Evolutionary conservation across 2,888 invertebrate genomes (phyloP).

Genomic region (Allacma fusca): DNA sequence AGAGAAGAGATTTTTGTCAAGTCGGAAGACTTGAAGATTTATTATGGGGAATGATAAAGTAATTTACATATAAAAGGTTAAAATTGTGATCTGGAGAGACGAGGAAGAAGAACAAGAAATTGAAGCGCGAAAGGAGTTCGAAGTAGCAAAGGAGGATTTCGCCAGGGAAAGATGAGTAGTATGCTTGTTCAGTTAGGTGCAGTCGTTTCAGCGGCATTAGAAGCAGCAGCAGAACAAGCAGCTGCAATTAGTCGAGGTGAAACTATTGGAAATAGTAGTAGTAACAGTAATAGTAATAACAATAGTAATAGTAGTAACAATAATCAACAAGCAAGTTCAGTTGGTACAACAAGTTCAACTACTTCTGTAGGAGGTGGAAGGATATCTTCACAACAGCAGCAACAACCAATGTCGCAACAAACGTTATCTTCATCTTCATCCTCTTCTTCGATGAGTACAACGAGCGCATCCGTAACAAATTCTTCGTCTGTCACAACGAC

Average conservation of each 20-base stretch:
- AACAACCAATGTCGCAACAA: neutral
- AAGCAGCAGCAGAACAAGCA: constrained; percentile 53
- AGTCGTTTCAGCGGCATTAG: constrained; percentile 60
- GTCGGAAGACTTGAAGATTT: constrained; percentile 32
- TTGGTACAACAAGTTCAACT: neutral
- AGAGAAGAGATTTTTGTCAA: neutral
- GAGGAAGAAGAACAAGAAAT: neutral
- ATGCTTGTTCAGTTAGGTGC: constrained; percentile 63
- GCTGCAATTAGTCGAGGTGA: constrained; percentile 45
- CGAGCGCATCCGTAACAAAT: neutral
- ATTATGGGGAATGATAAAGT: constrained; percentile 30
- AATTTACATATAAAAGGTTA: neutral
- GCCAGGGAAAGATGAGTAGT: constrained; percentile 62
- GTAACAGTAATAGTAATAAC: constrained; percentile 5
- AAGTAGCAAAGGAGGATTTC: neutral
- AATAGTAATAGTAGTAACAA: neutral
- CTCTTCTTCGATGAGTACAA: no score
- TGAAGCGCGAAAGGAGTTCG: neutral
- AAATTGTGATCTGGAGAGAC: neutral
- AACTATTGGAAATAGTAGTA: constrained; percentile 26
- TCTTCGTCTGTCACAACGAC: neutral
- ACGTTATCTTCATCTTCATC: neutral
- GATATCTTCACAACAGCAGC: neutral
- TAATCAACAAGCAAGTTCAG: neutral
- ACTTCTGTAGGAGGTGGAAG: neutral